Percentiles rank a stretch among this genome's conserved stretches.
These are phyloP conservation scores for Halcyon chelicuti DNA, from an alignment of 2,797 vertebrate genomes.

Conservation along the genomic window DNA sequence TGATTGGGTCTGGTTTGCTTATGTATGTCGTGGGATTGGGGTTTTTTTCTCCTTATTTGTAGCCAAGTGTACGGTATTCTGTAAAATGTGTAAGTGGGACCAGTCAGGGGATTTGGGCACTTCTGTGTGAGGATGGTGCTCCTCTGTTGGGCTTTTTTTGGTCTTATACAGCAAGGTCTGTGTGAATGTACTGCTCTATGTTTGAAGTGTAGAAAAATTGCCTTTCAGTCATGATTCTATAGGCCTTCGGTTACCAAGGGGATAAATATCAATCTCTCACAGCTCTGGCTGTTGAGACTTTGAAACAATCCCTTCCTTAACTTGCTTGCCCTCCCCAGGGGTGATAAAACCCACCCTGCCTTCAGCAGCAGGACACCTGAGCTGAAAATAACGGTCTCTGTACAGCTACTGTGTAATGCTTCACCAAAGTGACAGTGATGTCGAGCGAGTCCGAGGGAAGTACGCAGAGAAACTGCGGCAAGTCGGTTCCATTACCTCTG, in stretches of 20 bases:
- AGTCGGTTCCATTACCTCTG: constrained; percentile 25
- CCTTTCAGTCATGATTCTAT: constrained; percentile 63
- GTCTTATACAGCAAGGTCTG: not conserved
- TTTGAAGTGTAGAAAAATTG: constrained; percentile 15
- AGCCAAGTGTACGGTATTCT: not conserved
- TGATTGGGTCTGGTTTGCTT: not conserved
- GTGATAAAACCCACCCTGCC: not conserved
- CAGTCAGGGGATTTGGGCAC: not conserved
- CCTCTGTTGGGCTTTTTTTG: not conserved
- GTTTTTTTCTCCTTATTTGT: not conserved
- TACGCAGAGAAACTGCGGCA: not conserved
- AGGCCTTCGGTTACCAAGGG: constrained; percentile 67
- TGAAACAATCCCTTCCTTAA: not conserved
- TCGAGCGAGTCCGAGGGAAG: not conserved
- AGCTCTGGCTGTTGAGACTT: not conserved
- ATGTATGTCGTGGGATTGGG: not conserved
- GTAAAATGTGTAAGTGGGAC: not conserved
- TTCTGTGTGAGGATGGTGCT: not conserved
- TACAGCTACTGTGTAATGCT: not conserved
- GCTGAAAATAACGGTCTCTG: not conserved
- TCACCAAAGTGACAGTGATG: not conserved
- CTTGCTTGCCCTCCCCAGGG: not conserved
- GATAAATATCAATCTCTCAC: not conserved
- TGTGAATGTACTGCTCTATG: constrained; percentile 1
- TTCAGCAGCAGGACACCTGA: not conserved